Evolutionary conservation across 2,113 vertebrate species (phyloP), one percentile per base, ranked within the genome.

Genomic region (Ameiurus melas): DNA sequence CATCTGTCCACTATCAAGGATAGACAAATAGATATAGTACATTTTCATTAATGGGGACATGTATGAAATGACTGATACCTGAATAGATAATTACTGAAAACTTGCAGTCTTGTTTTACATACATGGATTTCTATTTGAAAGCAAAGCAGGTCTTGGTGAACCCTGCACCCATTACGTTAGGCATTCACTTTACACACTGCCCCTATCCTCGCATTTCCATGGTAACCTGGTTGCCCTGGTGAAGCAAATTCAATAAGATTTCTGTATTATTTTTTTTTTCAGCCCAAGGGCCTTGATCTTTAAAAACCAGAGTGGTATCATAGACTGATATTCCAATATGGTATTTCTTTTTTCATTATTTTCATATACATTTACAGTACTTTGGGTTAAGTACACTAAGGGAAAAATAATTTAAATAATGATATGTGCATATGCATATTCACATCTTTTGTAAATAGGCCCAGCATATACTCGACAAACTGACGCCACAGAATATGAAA

Each of bases 181-280:
- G 71, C 71, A 83, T 64, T 62, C 27, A 36, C 83, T n/a, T 60
- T 30, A 53, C 86, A 78, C 57, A 55, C 83, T 71, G 89, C 47
- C 85, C 81, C 79, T 51, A 30, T 89, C 51, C 64, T 53, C 80
- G 66, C n/a, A 87, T 91, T 89, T 87, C 89, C 91, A 90, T 90
- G 89, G 90, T 88, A 90, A 92, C 87, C 77, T 84, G 79, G 88
- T 90, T 87, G 86, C 88, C 88, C 90, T 85, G 91, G 91, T 91
- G 90, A 90, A 90, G 53, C 84, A 84, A 79, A 75, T 87, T 57
- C 80, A 85, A 89, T 89, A 82, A 77, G 70, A 82, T 80, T 57
- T 85, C 62, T 39, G 64, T 68, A 58, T 81, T 39, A 36, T 84
- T 68, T 8, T 84, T 85, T 85, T 85, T 33, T 12, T 62, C 22